Conservation (phyloP, 2,797 vertebrate species). For the Siniperca undulata region DNA sequence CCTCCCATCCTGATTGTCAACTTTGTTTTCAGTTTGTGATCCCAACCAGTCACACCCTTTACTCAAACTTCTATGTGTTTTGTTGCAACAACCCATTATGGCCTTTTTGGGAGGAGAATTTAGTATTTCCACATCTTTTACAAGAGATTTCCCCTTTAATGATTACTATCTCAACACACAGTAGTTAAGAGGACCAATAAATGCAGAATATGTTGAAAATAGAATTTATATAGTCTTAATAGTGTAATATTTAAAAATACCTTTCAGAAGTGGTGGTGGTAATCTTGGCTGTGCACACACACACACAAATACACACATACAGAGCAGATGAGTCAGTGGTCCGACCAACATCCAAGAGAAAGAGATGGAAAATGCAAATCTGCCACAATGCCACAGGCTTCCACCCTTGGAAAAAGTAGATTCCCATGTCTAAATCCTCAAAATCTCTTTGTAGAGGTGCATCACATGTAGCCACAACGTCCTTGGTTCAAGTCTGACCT, state of each 20-base stretch:
- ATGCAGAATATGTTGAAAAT: neutral
- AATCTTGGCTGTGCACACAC: neutral
- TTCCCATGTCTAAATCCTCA: constrained; percentile 52
- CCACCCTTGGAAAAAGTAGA: constrained; percentile 51
- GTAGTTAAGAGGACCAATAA: neutral
- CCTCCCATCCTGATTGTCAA: constrained; percentile 14
- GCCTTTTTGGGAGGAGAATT: neutral
- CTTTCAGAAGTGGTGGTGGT: neutral
- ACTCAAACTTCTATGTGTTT: neutral
- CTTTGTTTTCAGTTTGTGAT: constrained; percentile 23
- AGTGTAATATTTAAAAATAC: neutral
- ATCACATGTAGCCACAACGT: constrained; percentile 5
- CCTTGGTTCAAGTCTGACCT: constrained; percentile 5
- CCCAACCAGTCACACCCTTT: neutral
- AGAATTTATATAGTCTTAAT: neutral
- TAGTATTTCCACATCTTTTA: neutral
- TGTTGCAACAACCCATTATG: neutral
- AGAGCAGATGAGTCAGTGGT: constrained; percentile 48
- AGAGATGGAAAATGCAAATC: constrained; percentile 34
- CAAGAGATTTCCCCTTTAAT: neutral
- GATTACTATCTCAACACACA: neutral
- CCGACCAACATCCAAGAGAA: constrained; percentile 18
- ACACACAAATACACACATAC: constrained; percentile 5
- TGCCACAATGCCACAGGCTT: constrained; percentile 52
- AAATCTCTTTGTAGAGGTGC: constrained; percentile 16